Base-by-base conservation (phyloP, 2,113 vertebrate species). In the Lepus americanus region DNA sequence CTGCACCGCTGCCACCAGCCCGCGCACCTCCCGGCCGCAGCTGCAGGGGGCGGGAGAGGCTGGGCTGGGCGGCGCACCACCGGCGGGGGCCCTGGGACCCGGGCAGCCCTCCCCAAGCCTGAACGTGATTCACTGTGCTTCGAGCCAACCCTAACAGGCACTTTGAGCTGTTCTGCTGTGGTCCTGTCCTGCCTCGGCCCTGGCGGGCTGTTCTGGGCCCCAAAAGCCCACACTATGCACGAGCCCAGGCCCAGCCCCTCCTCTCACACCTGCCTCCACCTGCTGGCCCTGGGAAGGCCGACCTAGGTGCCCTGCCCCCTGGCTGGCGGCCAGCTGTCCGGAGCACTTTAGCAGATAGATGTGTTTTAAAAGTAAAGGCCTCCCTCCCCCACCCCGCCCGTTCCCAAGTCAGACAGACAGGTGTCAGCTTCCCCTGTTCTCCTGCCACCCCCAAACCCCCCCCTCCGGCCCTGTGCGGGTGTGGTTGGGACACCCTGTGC, bases 301-400 rank as follows among this genome's bases (percentile, higher is more conserved):
- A n/a, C 90, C 83, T 59, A 11, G 91, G 96, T 95, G 97, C 94
- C 89, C 96, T 92, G 96, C 69, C 87, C 88, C 97, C 95, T 91
- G 96, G 92, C 44, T 5, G 53, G 86, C 36, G 0, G 23, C 94
- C 96, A 83, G 90, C 63, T 73, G 90, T 72, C 92, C 94, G 85
- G 97, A 97, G 97, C 97, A 97, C 97, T 97, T 97, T 97, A 92
- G 89, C 94, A 94, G 61, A 90, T 49, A 94, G 61, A 90, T 49
- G 36, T 72, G 83, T 89, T 91, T 82, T 90, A 64, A 92, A 92
- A 94, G 92, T 39, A 67, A 53, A 85, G 84, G 90, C 86, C 90
- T 64, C 96, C 94, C 92, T 87, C 6, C 36, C 87, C 44, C 5
- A 36, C 5, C 69, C 92, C 63, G 80, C 90, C 93, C 59, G 0